Evolutionary conservation across 2,113 vertebrate genomes (phyloP), one percentile per base, ranked within the genome.

Genomic region (Ciconia boyciana): DNA sequence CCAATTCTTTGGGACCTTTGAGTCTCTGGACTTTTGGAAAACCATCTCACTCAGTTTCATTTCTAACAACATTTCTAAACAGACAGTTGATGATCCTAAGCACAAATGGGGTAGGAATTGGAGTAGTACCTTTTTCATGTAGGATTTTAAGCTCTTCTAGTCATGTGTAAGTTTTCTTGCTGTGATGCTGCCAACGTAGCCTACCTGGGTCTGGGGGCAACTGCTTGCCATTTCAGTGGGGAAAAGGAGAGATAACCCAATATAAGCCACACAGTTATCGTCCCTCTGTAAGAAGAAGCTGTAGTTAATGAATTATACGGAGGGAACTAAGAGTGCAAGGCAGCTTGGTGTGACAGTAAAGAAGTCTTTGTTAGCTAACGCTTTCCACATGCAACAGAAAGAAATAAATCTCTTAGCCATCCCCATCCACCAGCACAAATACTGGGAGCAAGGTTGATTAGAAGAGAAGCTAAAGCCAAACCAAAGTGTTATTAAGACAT

Each of bases 401-500:
- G 10, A 89, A 81, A 44, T 24, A 84, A 82, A 82, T 92, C 21
- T 64, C 49, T 62, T 52, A 24, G 6, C 39, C 28, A 61, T 65
- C 6, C 58, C 62, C 43, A 64, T 70, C 48, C 39, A 22, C 41
- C 34, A 49, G 49, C 77, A 43, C 74, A 80, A 75, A 57, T 54
- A 44, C 25, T 24, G 22, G 15, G 19, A 52, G 8, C 64, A 41
- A 69, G 57, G 41, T 69, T 92, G 83, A 57, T 89, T 82, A 87
- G 74, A 87, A 90, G 68, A 88, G 65, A 93, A 66, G 19, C 8
- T 83, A 29, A 78, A 81, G 61, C 57, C 81, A 94, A 97, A 97
- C 60, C 12, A 87, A 83, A 34, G 58, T 64, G 44, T 96, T 96
- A 97, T 97, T 89, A 97, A 97, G 97, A 98, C 91, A 97, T 97